phyloP scores from a whole-genome alignment of 2,797 vertebrate genomes.

The Pangasius krempfi region DNA sequence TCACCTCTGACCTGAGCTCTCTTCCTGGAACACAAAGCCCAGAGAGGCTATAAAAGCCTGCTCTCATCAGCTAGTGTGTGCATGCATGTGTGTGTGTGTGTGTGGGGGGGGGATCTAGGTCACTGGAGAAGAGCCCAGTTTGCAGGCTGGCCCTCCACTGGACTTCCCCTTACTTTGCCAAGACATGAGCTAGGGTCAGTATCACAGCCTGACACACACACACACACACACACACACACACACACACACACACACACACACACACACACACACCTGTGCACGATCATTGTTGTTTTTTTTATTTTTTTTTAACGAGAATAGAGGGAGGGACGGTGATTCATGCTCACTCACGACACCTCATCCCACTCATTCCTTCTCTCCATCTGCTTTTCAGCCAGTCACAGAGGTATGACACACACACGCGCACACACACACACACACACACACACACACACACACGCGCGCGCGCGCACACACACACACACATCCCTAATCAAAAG shows the following conservation, averaged over 20 bases:
- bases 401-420: not conserved
- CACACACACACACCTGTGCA: slow-evolving; percentile 15
- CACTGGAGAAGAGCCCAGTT: slow-evolving; percentile 22
- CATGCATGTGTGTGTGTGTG: not conserved
- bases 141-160: not conserved
- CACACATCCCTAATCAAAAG: not conserved
- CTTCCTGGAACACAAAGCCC: slow-evolving; percentile 74
- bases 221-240: not conserved
- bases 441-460: not conserved
- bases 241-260: not conserved
- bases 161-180: slow-evolving; percentile 36
- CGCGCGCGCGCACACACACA: not conserved
- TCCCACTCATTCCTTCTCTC: slow-evolving; percentile 49
- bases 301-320: slow-evolving; percentile 1
- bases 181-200: not conserved
- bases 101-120: not conserved
- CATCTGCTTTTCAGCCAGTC: slow-evolving; percentile 36
- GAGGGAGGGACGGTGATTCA: slow-evolving; percentile 59
- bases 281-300: not conserved
- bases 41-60: slow-evolving; percentile 65
- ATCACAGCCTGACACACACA: not conserved
- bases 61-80: not conserved
- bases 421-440: not conserved
- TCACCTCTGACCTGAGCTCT: slow-evolving; percentile 71
- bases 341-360: slow-evolving; percentile 54